A percentile compares a stretch with the other conserved stretches of the same genome.
Evolutionary conservation across 2,888 invertebrate species (phyloP).

Genomic region (Lasioglossum malachurum): DNA sequence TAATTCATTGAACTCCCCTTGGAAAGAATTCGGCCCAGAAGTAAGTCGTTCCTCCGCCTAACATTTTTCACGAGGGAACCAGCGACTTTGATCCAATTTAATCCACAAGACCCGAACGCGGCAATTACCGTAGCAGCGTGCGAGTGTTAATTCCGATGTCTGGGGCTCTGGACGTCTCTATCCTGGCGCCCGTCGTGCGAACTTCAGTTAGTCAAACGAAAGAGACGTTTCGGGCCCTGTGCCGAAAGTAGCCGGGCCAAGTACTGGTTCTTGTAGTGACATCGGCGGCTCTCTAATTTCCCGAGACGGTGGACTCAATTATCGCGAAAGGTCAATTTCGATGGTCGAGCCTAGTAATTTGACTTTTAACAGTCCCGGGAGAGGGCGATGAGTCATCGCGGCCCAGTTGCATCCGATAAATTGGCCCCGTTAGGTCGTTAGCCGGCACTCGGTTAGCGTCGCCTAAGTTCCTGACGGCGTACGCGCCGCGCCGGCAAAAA

Average conservation of each 20-base stretch:
- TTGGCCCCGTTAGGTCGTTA: conserved; percentile 60
- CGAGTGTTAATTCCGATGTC: not conserved
- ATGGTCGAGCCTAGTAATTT: conserved; percentile 27
- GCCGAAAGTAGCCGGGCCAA: not conserved
- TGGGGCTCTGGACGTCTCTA: not conserved
- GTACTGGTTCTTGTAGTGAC: not conserved
- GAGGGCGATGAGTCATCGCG: conserved; percentile 49
- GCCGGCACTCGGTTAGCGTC: conserved; percentile 39
- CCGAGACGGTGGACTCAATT: not conserved
- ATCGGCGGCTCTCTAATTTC: not conserved
- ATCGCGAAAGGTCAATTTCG: conserved; percentile 17
- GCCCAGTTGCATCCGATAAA: conserved; percentile 66
- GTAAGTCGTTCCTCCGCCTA: not conserved
- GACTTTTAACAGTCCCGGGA: conserved; percentile 16
- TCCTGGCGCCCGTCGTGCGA: not conserved
- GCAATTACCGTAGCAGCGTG: not conserved
- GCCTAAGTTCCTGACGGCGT: conserved; percentile 33
- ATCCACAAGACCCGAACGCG: not conserved
- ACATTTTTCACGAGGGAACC: not conserved
- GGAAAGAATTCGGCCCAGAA: not conserved
- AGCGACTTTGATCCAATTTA: not conserved
- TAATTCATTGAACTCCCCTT: not conserved
- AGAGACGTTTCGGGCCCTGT: not conserved
- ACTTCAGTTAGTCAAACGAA: not conserved
- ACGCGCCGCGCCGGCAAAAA: conserved; percentile 7